phyloP scores from a whole-genome alignment of 1,140 invertebrate species.

The Drosophila littoralis region DNA sequence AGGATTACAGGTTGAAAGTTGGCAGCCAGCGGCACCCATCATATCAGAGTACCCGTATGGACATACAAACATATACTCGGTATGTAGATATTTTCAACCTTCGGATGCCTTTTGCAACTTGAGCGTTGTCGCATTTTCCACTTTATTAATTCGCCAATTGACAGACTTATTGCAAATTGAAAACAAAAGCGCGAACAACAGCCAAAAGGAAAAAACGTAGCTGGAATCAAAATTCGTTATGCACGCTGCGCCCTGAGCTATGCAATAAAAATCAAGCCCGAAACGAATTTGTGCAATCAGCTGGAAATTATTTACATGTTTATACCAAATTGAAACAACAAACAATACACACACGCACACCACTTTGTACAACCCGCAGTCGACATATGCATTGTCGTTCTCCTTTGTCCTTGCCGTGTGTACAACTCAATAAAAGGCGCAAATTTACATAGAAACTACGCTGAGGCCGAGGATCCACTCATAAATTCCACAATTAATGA shows the following conservation, averaged over 20 bases:
- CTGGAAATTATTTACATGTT: slow-evolving; percentile 82
- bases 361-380: slow-evolving; percentile 25
- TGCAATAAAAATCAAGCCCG: slow-evolving; percentile 81
- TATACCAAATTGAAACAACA: slow-evolving; percentile 83
- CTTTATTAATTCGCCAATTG: slow-evolving; percentile 84
- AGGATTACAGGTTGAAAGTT: slow-evolving; percentile 18
- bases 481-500: slow-evolving; percentile 83
- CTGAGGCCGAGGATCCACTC: slow-evolving; percentile 34
- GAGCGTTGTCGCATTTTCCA: slow-evolving; percentile 77
- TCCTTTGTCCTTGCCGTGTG: slow-evolving; percentile 50
- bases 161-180: slow-evolving; percentile 84
- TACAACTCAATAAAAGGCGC: slow-evolving; percentile 72
- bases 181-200: slow-evolving; percentile 77
- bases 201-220: slow-evolving; percentile 24
- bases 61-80: background rate
- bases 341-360: slow-evolving; percentile 48
- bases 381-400: slow-evolving; percentile 42
- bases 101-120: slow-evolving; percentile 64
- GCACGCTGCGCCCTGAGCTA: slow-evolving; percentile 62
- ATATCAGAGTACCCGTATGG: background rate
- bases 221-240: slow-evolving; percentile 72
- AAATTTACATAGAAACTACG: slow-evolving; percentile 77
- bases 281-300: slow-evolving; percentile 80
- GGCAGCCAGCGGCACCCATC: background rate
- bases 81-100: slow-evolving; percentile 23